Base-by-base conservation (phyloP, 2,888 invertebrate species). In the Orchesellides sinensis region DNA sequence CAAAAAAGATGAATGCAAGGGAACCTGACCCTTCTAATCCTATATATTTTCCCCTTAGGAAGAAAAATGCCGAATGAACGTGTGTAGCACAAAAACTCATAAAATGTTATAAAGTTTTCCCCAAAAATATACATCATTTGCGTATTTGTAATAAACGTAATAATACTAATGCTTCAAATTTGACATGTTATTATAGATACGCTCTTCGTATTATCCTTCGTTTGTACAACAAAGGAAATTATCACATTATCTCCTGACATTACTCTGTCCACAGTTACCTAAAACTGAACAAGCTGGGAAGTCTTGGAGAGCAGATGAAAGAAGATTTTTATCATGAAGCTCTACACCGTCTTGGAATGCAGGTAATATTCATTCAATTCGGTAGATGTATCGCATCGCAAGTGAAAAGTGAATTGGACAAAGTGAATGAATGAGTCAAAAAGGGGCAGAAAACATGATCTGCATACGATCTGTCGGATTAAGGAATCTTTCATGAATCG, bases 391-490 rank as follows among this genome's bases (percentile, higher is more conserved):
- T n/a, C n/a, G n/a, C n/a, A 59, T 63, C 17, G 52, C 63, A 52
- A 35, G 27, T 61, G 61, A 49, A 61, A 40, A 29, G 49, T 68
- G 27, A 21, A 49, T 66, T 68, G 68, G 52, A 70, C 61, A 72
- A 68, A 74, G 69, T 72, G 61, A 83, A 77, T 69, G 66, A 83
- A 77, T 74, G 85, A 59, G 56, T 72, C 59, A 77, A 80, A 61
- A 59, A 80, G 72, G n/a, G 74, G 49, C 61, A 70, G 81, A 82
- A 69, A 82, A 81, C 87, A 85, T 87, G 87, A 69, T 84, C 79
- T 80, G 84, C 87, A 84, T 84, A 83, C 83, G 84, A 87, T 87
- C 84, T 83, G 79, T 59, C 85, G 83, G 87, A 87, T 87, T 87
- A 86, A 77, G 59, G 54, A 78, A 54, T 78, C 78, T 66, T 78